Evolutionary conservation across 2,113 vertebrate genomes (phyloP), one percentile per base, ranked within the genome.

Genomic region (Cricetomys ansorgei): DNA sequence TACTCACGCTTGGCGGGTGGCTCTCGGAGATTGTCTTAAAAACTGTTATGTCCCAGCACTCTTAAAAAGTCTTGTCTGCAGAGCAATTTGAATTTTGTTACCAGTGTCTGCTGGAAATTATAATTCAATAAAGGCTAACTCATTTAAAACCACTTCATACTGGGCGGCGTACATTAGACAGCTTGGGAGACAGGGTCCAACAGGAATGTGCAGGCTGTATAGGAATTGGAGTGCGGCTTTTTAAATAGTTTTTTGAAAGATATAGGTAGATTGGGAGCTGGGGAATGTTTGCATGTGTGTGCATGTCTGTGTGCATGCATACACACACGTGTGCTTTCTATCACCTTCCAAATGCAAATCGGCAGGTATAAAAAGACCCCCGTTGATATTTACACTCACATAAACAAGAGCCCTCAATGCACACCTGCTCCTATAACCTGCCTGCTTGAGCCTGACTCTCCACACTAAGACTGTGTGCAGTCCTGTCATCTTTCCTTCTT

Each of bases 1-100:
- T 97, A 95, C 96, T 97, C 86, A 97, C 96, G 97, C 98, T 96
- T 98, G 97, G 98, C 98, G 98, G 98, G 98, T 98, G 98, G 98
- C 98, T 98, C 97, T 98, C 98, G 65, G 95, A 97, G 98, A 97
- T 98, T 98, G 98, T 98, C 97, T 98, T 98, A 98, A 98, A 98
- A 98, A 98, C 98, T 96, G 98, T 98, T 98, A 97, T 80, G 89
- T 98, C 98, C 97, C 98, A 98, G 98, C 98, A 98, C 98, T 98
- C 98, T 64, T 98, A 96, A 98, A 98, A 98, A 98, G 98, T 98
- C 98, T 98, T 98, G 96, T 99, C 99, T 99, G 99, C 99, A 98
- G 99, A 99, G 99, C 99, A 99, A 99, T 99, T 99, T 99, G 99
- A 99, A 99, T 99, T 99, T 99, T 99, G 99, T 99, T 99, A 99